These are phyloP conservation scores for Carapus acus DNA, from an alignment of 2,797 vertebrate species.

Conservation along the genomic window DNA sequence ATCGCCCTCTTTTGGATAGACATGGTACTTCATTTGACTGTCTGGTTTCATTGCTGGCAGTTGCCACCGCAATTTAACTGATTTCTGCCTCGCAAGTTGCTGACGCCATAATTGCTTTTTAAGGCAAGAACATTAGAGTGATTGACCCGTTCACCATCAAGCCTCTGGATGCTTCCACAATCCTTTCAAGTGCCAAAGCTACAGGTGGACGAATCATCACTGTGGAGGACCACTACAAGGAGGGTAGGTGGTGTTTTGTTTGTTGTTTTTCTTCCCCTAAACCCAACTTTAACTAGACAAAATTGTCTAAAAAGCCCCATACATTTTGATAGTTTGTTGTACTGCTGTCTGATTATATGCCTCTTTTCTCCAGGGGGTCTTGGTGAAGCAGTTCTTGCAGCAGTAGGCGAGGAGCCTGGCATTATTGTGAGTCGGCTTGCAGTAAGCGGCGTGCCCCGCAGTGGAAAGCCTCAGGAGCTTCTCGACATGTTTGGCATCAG, in stretches of 20 bases:
- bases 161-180: slow-evolving; percentile 79
- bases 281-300: no score
- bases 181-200: slow-evolving; percentile 75
- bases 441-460: slow-evolving; percentile 72
- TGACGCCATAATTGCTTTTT: not conserved
- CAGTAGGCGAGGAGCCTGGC: slow-evolving; percentile 74
- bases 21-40: not conserved
- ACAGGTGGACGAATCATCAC: slow-evolving; percentile 81
- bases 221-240: slow-evolving; percentile 87
- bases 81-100: not conserved
- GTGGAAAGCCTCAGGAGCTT: slow-evolving; percentile 75
- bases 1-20: slow-evolving; percentile 31
- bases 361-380: slow-evolving; percentile 78
- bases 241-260: slow-evolving; percentile 66
- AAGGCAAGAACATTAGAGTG: slow-evolving; percentile 77
- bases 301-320: no score
- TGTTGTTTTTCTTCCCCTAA: not conserved
- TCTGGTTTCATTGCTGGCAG: not conserved
- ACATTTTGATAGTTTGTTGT: no score
- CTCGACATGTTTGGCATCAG: slow-evolving; percentile 80
- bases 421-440: slow-evolving; percentile 78
- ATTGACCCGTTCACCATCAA: slow-evolving; percentile 90
- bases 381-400: slow-evolving; percentile 80
- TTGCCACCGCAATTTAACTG: not conserved
- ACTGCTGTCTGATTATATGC: no score